Conservation (phyloP, 2,888 invertebrate species). For the Lasioglossum marginatum region DNA sequence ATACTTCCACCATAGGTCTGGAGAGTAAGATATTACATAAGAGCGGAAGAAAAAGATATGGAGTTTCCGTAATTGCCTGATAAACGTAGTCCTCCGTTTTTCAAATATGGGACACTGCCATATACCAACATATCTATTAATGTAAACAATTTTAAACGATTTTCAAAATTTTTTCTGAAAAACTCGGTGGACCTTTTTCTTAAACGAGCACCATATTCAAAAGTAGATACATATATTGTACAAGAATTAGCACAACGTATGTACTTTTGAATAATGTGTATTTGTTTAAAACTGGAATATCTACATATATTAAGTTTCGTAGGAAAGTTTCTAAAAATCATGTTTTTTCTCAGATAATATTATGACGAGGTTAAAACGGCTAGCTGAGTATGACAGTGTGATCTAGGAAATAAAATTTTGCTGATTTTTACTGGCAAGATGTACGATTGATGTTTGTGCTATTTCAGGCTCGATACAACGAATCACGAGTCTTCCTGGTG, state of each 20-base stretch:
- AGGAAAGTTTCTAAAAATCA: neutral
- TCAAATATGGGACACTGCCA: too few species aligned
- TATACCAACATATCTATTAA: too few species aligned
- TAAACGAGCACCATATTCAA: neutral
- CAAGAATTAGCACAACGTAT: too few species aligned
- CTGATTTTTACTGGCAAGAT: neutral
- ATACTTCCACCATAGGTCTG: too few species aligned
- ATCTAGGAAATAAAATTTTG: neutral
- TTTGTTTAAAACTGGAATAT: neutral
- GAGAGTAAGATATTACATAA: too few species aligned
- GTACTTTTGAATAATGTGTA: neutral
- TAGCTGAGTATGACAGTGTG: neutral
- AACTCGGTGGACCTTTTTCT: neutral
- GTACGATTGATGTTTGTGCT: neutral
- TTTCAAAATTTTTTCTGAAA: neutral
- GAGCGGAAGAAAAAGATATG: too few species aligned
- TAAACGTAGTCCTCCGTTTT: too few species aligned
- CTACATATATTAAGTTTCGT: neutral
- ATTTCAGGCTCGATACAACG: neutral
- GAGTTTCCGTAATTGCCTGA: too few species aligned
- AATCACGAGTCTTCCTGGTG: neutral
- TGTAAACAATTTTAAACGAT: neutral
- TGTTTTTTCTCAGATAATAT: neutral
- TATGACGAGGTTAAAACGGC: neutral
- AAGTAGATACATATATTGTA: too few species aligned